phyloP scores from a whole-genome alignment of 2,113 vertebrate genomes.

The Numenius arquata region DNA sequence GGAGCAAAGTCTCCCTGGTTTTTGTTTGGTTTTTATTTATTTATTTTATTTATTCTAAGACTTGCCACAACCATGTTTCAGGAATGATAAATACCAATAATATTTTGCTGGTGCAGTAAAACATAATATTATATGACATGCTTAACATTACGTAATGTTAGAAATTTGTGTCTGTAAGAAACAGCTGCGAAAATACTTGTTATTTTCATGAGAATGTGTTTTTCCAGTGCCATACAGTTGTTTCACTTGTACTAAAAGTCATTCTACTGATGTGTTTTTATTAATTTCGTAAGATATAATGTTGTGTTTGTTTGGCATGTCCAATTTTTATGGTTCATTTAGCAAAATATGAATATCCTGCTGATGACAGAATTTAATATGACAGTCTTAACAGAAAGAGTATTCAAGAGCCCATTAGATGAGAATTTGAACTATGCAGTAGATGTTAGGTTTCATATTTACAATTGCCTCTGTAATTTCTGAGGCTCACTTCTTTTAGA shows the following conservation, averaged over 20 bases:
- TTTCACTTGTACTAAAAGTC: background rate
- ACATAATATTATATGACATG: background rate
- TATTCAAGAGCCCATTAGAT: conserved; percentile 15
- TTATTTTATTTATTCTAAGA: background rate
- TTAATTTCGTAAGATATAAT: background rate
- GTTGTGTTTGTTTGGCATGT: background rate
- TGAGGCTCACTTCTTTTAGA: background rate
- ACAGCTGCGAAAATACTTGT: background rate
- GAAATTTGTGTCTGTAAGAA: background rate
- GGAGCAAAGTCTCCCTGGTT: background rate
- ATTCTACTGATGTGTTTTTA: background rate
- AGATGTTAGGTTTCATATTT: background rate
- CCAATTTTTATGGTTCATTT: conserved; percentile 5
- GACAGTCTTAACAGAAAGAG: background rate
- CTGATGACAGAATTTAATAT: background rate
- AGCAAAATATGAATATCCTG: conserved; percentile 14
- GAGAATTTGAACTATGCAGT: conserved; percentile 18
- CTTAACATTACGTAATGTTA: background rate
- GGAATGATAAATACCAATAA: background rate
- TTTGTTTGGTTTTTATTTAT: background rate
- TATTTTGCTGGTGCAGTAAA: background rate
- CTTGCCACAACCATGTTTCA: background rate
- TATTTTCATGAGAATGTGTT: background rate
- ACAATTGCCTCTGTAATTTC: background rate
- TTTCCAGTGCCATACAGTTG: background rate